Evolutionary conservation across 2,888 invertebrate species (phyloP), one percentile per base, ranked within the genome.

Genomic region (Aporophyla lueneburgensis): DNA sequence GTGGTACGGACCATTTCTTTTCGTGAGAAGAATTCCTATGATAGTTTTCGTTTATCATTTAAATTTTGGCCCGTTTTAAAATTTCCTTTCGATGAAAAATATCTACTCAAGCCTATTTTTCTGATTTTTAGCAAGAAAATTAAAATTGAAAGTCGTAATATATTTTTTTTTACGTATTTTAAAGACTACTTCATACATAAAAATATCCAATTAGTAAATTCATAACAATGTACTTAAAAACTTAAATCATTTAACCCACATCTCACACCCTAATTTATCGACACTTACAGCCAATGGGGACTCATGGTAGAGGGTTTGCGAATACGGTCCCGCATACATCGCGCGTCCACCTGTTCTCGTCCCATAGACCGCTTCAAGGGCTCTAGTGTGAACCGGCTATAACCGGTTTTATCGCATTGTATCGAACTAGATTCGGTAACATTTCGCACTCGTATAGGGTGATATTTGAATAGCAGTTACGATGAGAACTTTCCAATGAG

Each of bases 331-430:
- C 84, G 69, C 68, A 59, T 54, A 75, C 86, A 81, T 69, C 76
- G 80, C 58, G 51, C 78, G 79, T 80, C 81, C 88, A 87, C 87
- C 87, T 87, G 88, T 86, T 86, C 86, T 71, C 85, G 88, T 92
- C 92, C 92, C 89, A 88, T 91, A 89, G 86, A 89, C 84, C 83
- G 83, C 86, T 86, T 86, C 65, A 80, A 81, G 78, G 77, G 76
- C 77, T 84, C 84, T 88, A 87, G 81, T 80, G 54, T 63, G 61
- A 75, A 86, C 88, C 81, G 81, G 89, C 86, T 82, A 80, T 78
- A 76, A 86, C 88, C 84, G 78, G 88, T 88, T 86, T 85, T 80
- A 83, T 77, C 69, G 81, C 84, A 84, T 82, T 82, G 70, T 84
- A 84, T 84, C 53, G 77, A 84, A 87, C 85, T 88, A 88, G 86